A percentile compares a stretch with the other conserved stretches of the same genome.
Conservation (phyloP, 2,888 invertebrate species). For the Drosophila mimica region DNA sequence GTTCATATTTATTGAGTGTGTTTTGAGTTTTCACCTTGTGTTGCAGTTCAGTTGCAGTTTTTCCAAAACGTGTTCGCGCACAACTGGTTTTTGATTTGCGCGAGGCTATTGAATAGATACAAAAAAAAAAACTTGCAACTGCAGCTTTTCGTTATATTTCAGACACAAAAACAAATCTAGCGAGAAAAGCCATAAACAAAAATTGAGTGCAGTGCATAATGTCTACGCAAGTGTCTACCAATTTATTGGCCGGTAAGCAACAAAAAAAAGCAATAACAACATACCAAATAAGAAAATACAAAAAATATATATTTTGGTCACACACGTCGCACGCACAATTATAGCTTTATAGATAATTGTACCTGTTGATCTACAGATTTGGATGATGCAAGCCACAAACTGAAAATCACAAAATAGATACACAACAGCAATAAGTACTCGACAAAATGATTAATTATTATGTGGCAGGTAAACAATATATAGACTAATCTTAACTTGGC, state of each 20-base stretch:
- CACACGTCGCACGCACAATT: slow-evolving; percentile 41
- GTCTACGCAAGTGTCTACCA: slow-evolving; percentile 81
- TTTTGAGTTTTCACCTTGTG: slow-evolving; percentile 59
- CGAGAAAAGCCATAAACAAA: slow-evolving; percentile 38
- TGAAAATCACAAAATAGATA: neutral
- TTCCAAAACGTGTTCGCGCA: slow-evolving; percentile 67
- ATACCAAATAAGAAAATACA: slow-evolving; percentile 32
- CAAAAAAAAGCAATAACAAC: slow-evolving; percentile 12
- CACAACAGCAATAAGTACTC: neutral
- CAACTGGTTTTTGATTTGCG: slow-evolving; percentile 60
- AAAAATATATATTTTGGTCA: slow-evolving; percentile 36
- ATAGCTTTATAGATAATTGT: slow-evolving; percentile 22
- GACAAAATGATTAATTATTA: neutral
- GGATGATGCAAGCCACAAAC: slow-evolving; percentile 1
- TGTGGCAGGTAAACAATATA: neutral
- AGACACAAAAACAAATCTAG: slow-evolving; percentile 15
- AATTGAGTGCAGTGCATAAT: slow-evolving; percentile 51
- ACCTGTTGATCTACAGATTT: slow-evolving; percentile 12
- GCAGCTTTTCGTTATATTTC: slow-evolving; percentile 27
- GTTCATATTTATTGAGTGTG: slow-evolving; percentile 22
- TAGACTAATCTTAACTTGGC: neutral
- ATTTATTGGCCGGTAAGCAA: slow-evolving; percentile 80
- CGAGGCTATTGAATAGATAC: slow-evolving; percentile 8
- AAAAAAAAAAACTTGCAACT: slow-evolving; percentile 23
- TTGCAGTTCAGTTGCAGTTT: slow-evolving; percentile 34